These are phyloP conservation scores for Augochlorella aurata DNA, from an alignment of 2,888 invertebrate genomes.

Conservation along the genomic window DNA sequence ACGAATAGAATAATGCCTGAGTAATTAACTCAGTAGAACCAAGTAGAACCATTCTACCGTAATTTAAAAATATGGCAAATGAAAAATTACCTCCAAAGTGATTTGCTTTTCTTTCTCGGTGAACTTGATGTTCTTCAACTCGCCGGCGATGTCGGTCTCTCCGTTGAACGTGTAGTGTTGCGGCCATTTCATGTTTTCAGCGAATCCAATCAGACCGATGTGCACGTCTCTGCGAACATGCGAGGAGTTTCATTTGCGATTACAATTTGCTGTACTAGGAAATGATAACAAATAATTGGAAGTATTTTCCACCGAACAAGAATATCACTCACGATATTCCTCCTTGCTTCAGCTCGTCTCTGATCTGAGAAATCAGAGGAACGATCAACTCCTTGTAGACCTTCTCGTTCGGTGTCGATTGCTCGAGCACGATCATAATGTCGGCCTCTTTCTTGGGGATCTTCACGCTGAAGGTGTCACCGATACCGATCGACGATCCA, in stretches of 20 bases:
- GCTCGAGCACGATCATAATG: conserved; percentile 90
- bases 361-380: conserved; percentile 85
- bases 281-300: too few species aligned
- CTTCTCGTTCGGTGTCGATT: conserved; percentile 85
- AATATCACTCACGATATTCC: conserved; percentile 84
- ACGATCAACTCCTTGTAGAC: conserved; percentile 86
- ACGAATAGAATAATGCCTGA: too few species aligned
- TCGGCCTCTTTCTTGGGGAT: conserved; percentile 90
- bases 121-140: conserved; percentile 81
- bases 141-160: conserved; percentile 83
- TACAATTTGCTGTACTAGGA: neutral
- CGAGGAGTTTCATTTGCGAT: neutral
- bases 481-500: conserved; percentile 82
- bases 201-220: conserved; percentile 85
- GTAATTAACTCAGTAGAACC: too few species aligned
- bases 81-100: conserved; percentile 68
- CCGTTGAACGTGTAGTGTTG: conserved; percentile 84
- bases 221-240: conserved; percentile 83
- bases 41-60: too few species aligned
- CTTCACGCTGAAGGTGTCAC: conserved; percentile 86
- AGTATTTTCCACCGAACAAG: neutral
- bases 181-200: conserved; percentile 83
- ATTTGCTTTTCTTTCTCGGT: conserved; percentile 71
- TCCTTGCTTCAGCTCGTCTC: conserved; percentile 85
- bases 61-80: neutral